phyloP scores from a whole-genome alignment of 2,113 vertebrate genomes.

The Ciconia maguari region DNA sequence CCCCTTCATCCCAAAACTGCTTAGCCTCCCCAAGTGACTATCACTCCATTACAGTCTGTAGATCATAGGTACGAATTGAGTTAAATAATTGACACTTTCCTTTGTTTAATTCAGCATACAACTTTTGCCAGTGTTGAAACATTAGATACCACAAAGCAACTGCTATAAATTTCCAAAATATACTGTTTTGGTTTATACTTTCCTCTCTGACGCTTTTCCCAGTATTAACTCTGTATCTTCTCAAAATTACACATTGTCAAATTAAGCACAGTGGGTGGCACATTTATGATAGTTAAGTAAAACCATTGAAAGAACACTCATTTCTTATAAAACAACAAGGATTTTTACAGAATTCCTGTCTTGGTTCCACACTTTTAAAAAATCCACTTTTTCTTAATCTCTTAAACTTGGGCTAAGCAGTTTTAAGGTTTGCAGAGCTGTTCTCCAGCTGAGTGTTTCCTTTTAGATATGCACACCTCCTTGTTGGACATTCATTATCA shows the following conservation, averaged over 20 bases:
- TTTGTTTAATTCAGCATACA: background rate
- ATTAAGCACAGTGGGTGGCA: slow-evolving; percentile 14
- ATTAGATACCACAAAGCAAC: background rate
- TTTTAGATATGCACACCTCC: slow-evolving; percentile 78
- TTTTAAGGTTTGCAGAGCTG: slow-evolving; percentile 72
- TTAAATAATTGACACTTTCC: background rate
- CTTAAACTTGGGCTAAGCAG: slow-evolving; percentile 69
- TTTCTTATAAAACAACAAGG: background rate
- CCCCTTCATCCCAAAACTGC: background rate
- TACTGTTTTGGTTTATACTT: background rate
- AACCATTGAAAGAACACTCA: background rate
- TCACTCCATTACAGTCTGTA: background rate
- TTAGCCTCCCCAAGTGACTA: background rate
- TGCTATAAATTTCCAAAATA: background rate
- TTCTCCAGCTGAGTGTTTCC: slow-evolving; percentile 74
- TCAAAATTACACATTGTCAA: slow-evolving; percentile 1
- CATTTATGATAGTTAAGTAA: background rate
- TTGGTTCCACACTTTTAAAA: background rate
- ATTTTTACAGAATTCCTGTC: background rate
- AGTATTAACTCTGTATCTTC: background rate
- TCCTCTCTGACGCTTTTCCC: background rate
- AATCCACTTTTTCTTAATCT: slow-evolving; percentile 59
- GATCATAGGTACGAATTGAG: background rate
- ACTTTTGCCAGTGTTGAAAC: background rate
- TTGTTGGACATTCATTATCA: slow-evolving; percentile 97